Percentiles rank a stretch among this genome's conserved stretches.
These are phyloP conservation scores for Thymallus thymallus DNA, from an alignment of 2,113 vertebrate species.

Conservation along the genomic window DNA sequence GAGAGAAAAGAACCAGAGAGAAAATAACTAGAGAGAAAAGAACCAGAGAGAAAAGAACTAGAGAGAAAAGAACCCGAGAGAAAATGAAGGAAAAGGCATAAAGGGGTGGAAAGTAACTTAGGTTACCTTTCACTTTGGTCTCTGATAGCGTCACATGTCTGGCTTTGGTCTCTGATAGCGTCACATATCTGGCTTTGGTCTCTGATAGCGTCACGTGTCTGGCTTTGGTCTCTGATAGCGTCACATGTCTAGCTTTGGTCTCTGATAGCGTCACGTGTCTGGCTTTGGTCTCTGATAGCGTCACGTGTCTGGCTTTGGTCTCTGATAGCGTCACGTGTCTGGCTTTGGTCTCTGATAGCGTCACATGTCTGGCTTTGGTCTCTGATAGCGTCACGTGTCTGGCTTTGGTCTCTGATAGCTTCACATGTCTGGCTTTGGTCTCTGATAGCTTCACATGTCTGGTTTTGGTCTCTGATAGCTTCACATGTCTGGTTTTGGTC, in stretches of 20 bases:
- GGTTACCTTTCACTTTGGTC: constrained; percentile 9
- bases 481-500: constrained; percentile 12
- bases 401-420: no score
- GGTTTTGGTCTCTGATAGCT: constrained; percentile 18
- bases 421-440: no score
- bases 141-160: constrained; percentile 24
- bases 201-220: constrained; percentile 24
- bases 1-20: no score
- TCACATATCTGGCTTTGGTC: constrained; percentile 12
- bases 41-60: no score
- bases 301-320: constrained; percentile 17
- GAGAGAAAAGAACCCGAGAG: no score
- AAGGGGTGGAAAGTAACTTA: constrained; percentile 13
- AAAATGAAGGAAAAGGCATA: background rate
- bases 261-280: no score
- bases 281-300: constrained; percentile 19
- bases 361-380: constrained; percentile 12
- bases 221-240: constrained; percentile 17
- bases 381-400: constrained; percentile 24
- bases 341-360: constrained; percentile 19
- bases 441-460: constrained; percentile 24
- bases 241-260: constrained; percentile 18
- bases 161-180: constrained; percentile 20
- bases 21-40: no score
- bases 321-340: no score